Evolutionary conservation across 2,888 invertebrate genomes (phyloP).

Genomic region (Drosophila atripex): DNA sequence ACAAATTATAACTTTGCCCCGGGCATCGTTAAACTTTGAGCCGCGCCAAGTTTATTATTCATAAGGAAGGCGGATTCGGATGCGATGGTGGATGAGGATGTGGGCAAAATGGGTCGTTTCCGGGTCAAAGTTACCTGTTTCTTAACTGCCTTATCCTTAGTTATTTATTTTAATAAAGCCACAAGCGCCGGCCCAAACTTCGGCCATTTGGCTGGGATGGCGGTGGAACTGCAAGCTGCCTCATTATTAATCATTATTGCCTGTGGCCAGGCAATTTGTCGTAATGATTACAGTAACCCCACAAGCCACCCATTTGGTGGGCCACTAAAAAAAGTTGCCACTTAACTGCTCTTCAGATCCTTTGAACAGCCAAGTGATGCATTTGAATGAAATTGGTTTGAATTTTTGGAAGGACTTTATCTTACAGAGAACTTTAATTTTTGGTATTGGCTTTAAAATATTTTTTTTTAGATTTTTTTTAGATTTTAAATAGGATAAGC

Average conservation of each 20-base stretch:
- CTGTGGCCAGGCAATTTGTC: conserved; percentile 35
- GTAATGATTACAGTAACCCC: conserved; percentile 45
- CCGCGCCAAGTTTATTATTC: conserved; percentile 54
- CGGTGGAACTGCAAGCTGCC: conserved; percentile 31
- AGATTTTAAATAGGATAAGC: background rate
- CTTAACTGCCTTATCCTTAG: conserved; percentile 32
- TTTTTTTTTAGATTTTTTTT: background rate
- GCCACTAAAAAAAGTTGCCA: conserved; percentile 23
- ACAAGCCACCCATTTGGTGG: background rate
- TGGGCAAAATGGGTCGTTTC: conserved; percentile 12
- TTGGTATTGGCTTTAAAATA: background rate
- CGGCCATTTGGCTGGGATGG: conserved; percentile 40
- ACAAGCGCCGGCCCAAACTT: conserved; percentile 48
- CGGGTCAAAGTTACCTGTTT: conserved; percentile 11
- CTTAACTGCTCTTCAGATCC: conserved; percentile 42
- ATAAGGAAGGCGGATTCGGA: conserved; percentile 38
- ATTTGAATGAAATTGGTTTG: conserved; percentile 33
- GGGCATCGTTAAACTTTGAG: conserved; percentile 52
- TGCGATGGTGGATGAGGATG: conserved; percentile 12
- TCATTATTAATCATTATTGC: conserved; percentile 61
- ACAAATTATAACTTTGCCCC: conserved; percentile 64
- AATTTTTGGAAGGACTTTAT: conserved; percentile 42
- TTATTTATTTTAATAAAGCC: conserved; percentile 53
- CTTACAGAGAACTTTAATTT: background rate
- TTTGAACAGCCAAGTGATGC: conserved; percentile 44